phyloP scores from a whole-genome alignment of 2,113 vertebrate genomes.

The Stegostoma tigrinum region DNA sequence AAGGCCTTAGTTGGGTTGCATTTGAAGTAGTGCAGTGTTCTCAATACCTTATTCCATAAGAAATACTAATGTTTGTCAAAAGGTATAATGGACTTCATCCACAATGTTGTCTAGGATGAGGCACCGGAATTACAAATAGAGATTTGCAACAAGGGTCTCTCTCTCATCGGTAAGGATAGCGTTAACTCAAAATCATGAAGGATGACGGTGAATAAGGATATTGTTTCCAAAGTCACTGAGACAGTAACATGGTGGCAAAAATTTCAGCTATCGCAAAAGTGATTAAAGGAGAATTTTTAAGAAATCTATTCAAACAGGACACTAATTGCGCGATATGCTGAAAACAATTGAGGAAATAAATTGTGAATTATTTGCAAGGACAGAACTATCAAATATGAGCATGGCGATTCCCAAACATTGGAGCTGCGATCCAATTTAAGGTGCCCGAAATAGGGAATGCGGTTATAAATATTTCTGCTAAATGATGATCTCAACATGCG shows the following conservation, averaged over 20 bases:
- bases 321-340: not conserved
- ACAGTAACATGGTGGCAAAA: not conserved
- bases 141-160: not conserved
- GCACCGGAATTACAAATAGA: not conserved
- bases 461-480: too few species aligned
- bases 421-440: too few species aligned
- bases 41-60: not conserved
- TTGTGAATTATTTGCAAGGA: not conserved
- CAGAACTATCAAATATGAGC: not conserved
- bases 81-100: not conserved
- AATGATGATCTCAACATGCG: too few species aligned
- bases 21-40: not conserved
- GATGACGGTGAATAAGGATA: not conserved
- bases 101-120: not conserved
- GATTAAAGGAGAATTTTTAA: not conserved
- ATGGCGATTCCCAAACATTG: too few species aligned
- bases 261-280: not conserved
- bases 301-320: not conserved
- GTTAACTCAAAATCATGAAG: not conserved
- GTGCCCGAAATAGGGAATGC: too few species aligned
- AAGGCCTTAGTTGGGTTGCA: not conserved
- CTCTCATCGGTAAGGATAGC: not conserved
- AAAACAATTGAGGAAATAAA: not conserved
- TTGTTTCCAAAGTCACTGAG: not conserved
- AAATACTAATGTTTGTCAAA: not conserved